These are phyloP conservation scores for Tortrix viridana DNA, from an alignment of 2,888 invertebrate species.

Conservation along the genomic window DNA sequence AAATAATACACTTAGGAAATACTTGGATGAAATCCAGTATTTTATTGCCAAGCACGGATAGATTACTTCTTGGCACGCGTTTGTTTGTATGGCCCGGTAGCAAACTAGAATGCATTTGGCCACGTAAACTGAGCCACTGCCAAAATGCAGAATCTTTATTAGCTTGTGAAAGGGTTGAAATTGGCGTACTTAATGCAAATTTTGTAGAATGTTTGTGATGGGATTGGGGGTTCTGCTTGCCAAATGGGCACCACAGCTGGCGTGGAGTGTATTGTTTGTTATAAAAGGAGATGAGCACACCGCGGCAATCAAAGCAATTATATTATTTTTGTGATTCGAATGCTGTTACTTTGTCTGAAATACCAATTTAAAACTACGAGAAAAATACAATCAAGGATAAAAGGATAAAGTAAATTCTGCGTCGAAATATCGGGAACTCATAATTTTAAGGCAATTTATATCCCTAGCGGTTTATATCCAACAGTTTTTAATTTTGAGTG, in stretches of 20 bases:
- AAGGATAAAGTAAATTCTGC: too few species aligned
- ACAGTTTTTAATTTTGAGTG: too few species aligned
- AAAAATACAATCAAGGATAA: too few species aligned
- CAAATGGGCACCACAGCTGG: constrained; percentile 47
- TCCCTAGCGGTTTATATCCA: too few species aligned
- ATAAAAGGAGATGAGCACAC: not conserved
- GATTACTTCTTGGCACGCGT: constrained; percentile 59
- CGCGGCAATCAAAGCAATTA: not conserved
- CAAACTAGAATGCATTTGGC: constrained; percentile 42
- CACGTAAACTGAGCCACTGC: constrained; percentile 32
- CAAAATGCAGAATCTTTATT: constrained; percentile 42
- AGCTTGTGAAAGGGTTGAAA: constrained; percentile 45
- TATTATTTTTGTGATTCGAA: not conserved
- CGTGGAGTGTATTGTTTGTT: constrained; percentile 27
- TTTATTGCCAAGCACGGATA: constrained; percentile 59
- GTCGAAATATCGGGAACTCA: too few species aligned
- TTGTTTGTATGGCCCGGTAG: constrained; percentile 50
- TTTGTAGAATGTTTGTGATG: constrained; percentile 43
- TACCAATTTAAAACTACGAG: too few species aligned
- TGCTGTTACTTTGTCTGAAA: too few species aligned
- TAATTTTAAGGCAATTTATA: too few species aligned
- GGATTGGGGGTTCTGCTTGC: constrained; percentile 47
- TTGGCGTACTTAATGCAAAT: constrained; percentile 38
- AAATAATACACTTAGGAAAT: constrained; percentile 44
- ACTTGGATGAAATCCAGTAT: constrained; percentile 61